A percentile compares a stretch with the other conserved stretches of the same genome.
These are phyloP conservation scores for Oenanthe melanoleuca DNA, from an alignment of 2,113 vertebrate species.

Conservation along the genomic window DNA sequence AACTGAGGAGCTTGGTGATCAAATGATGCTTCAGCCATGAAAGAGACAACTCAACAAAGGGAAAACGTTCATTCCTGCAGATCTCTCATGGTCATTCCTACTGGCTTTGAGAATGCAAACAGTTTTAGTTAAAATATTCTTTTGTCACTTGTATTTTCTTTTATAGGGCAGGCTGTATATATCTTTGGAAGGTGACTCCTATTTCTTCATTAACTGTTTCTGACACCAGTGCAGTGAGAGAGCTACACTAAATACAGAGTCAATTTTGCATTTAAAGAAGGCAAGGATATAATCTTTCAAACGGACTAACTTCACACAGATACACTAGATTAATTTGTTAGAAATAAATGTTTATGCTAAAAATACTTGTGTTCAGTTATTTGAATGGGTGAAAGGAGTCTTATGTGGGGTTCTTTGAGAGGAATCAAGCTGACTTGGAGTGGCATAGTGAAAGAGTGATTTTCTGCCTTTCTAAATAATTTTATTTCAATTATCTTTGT, in stretches of 20 bases:
- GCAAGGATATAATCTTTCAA: background rate
- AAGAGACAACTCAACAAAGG: background rate
- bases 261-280: background rate
- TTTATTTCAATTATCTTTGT: background rate
- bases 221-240: background rate
- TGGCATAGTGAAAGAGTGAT: background rate
- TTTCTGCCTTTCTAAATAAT: background rate
- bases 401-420: background rate
- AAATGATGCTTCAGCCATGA: background rate
- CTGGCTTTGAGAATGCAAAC: background rate
- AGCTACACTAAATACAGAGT: background rate
- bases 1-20: background rate
- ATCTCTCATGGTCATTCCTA: background rate
- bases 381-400: background rate
- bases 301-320: background rate
- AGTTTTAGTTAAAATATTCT: background rate
- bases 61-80: background rate
- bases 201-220: background rate
- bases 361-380: background rate
- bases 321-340: background rate
- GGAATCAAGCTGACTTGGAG: background rate
- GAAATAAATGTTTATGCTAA: background rate
- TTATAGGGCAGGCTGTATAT: background rate
- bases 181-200: background rate
- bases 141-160: background rate